Percentiles rank a stretch among this genome's conserved stretches.
phyloP scores from a whole-genome alignment of 1,140 invertebrate genomes.

The Drosophila quadrilineata region DNA sequence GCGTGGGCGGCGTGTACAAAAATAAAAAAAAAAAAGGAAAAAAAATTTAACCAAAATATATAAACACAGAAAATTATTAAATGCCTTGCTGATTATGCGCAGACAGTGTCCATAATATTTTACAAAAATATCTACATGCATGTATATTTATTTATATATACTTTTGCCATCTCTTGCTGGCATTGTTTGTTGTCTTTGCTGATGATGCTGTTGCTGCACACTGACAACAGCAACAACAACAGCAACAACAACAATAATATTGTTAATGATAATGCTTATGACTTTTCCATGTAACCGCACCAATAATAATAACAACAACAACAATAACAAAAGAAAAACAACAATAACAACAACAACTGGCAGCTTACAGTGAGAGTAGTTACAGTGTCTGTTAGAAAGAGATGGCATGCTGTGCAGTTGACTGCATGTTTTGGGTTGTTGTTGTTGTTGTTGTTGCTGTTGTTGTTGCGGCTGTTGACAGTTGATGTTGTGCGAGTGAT shows the following conservation, averaged over 20 bases:
- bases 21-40: too few species aligned
- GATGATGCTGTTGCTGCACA: conserved; percentile 55
- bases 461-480: conserved; percentile 29
- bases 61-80: conserved; percentile 78
- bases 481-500: conserved; percentile 58
- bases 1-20: too few species aligned
- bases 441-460: conserved; percentile 14
- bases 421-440: conserved; percentile 12
- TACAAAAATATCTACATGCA: neutral
- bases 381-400: neutral
- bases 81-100: conserved; percentile 76
- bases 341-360: too few species aligned
- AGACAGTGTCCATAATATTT: conserved; percentile 34
- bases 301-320: conserved; percentile 24
- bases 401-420: neutral
- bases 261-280: conserved; percentile 79
- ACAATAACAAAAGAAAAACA: conserved; percentile 2
- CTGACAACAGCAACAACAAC: too few species aligned
- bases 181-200: conserved; percentile 54
- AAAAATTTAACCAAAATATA: conserved; percentile 63
- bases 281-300: conserved; percentile 68
- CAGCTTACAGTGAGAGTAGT: neutral
- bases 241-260: conserved; percentile 79
- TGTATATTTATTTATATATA: too few species aligned
- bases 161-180: conserved; percentile 24